phyloP scores from a whole-genome alignment of 1,140 invertebrate species.

The Agrypnia vestita region DNA sequence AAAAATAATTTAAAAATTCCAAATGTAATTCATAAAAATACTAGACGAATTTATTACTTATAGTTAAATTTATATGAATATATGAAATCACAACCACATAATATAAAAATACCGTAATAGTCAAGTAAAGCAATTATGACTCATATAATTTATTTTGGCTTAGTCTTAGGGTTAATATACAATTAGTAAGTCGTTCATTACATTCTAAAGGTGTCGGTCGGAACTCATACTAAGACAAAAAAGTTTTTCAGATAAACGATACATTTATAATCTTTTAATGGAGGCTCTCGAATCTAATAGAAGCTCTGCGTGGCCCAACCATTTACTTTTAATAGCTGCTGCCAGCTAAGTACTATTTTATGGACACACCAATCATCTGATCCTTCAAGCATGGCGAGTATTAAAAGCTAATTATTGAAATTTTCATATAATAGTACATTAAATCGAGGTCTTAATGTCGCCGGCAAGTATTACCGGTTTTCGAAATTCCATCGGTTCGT shows the following conservation, averaged over 20 bases:
- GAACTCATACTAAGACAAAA: neutral
- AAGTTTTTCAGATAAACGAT: slow-evolving; percentile 7
- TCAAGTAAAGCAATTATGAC: too few relatives aligned
- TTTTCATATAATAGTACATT: slow-evolving; percentile 12
- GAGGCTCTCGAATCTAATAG: slow-evolving; percentile 8
- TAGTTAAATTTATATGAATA: too few relatives aligned
- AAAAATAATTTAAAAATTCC: too few relatives aligned
- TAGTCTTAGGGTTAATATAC: too few relatives aligned
- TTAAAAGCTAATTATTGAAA: slow-evolving; percentile 35
- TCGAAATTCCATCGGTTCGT: neutral
- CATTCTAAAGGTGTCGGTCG: neutral
- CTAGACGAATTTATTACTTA: too few relatives aligned
- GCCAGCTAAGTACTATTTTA: slow-evolving; percentile 6
- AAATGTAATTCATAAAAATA: too few relatives aligned
- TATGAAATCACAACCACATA: too few relatives aligned
- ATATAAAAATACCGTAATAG: too few relatives aligned
- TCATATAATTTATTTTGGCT: too few relatives aligned
- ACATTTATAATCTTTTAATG: slow-evolving; percentile 21
- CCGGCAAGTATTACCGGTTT: slow-evolving; percentile 10
- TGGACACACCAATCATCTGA: slow-evolving; percentile 23
- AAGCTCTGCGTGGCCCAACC: neutral
- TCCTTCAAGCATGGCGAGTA: slow-evolving; percentile 15
- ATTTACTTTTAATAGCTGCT: slow-evolving; percentile 6
- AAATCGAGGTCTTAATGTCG: slow-evolving; percentile 10
- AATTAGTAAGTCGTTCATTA: neutral